Conservation (phyloP, 2,797 vertebrate genomes). For the Gallinago stenura region DNA sequence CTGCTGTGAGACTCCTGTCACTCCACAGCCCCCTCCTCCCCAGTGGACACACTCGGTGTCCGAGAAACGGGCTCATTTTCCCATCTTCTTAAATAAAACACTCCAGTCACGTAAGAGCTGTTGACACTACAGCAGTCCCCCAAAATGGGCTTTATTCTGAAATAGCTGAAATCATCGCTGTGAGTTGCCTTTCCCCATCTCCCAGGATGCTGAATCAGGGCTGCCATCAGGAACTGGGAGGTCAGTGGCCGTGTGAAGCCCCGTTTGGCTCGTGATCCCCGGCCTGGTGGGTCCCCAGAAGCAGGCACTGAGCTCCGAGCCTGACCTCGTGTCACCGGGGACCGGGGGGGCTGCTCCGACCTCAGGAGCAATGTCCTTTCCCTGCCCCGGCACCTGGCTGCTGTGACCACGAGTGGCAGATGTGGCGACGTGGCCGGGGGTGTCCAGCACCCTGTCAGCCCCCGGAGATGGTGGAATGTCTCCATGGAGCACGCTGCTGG, state of each 20-base stretch:
- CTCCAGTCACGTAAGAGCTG: background rate
- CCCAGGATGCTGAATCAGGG: background rate
- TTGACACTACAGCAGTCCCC: background rate
- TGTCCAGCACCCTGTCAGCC: background rate
- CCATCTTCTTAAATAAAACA: background rate
- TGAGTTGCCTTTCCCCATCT: background rate
- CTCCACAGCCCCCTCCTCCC: background rate
- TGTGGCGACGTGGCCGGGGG: accelerated
- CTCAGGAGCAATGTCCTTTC: accelerated
- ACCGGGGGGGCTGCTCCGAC: background rate
- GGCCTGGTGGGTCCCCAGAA: background rate
- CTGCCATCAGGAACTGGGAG: background rate
- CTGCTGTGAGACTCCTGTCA: background rate
- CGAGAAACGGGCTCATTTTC: background rate
- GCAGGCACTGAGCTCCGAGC: background rate
- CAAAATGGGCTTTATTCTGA: background rate
- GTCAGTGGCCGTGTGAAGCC: background rate
- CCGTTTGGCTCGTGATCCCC: background rate
- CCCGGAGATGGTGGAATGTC: background rate
- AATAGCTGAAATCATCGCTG: background rate
- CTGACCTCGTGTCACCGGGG: background rate
- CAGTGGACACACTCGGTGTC: background rate
- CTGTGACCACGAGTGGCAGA: background rate
- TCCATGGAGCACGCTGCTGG: background rate
- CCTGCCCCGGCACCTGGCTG: background rate